phyloP scores from a whole-genome alignment of 2,888 invertebrate genomes.

The Euzophera pinguis region DNA sequence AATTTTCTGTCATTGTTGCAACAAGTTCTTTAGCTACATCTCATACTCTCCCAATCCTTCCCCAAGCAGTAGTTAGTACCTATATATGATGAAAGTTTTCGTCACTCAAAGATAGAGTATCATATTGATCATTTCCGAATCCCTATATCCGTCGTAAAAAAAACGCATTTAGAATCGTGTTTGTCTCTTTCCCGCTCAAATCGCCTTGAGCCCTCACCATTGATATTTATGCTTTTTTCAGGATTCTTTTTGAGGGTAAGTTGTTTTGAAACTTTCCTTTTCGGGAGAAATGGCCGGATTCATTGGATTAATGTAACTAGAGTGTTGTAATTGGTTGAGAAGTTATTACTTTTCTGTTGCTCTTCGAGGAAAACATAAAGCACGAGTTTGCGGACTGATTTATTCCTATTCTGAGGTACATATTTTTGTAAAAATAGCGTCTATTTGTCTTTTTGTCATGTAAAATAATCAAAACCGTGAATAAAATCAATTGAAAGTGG shows the following conservation, averaged over 20 bases:
- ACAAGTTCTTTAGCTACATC: no score
- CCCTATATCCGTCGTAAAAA: conserved; percentile 47
- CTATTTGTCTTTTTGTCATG: no score
- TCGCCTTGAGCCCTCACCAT: conserved; percentile 56
- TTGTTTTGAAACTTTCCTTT: conserved; percentile 67
- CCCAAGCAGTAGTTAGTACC: no score
- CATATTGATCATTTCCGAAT: conserved; percentile 58
- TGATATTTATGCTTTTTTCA: conserved; percentile 70
- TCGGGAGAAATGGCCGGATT: conserved; percentile 51
- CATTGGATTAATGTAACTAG: conserved; percentile 66
- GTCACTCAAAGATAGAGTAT: conserved; percentile 25
- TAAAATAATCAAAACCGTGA: no score
- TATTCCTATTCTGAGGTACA: conserved; percentile 56
- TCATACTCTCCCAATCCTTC: no score
- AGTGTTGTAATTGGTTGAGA: conserved; percentile 69
- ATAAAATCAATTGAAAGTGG: no score
- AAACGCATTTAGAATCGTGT: conserved; percentile 54
- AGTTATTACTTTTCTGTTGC: conserved; percentile 66
- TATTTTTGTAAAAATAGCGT: conserved; percentile 53
- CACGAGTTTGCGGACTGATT: conserved; percentile 60
- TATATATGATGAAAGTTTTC: conserved; percentile 12
- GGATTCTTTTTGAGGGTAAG: conserved; percentile 55
- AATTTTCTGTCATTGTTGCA: no score
- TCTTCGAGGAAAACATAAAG: conserved; percentile 63
- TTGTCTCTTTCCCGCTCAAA: conserved; percentile 49